A percentile compares a stretch with the other conserved stretches of the same genome.
phyloP scores from a whole-genome alignment of 2,888 invertebrate species.

The Phoronis australis region DNA sequence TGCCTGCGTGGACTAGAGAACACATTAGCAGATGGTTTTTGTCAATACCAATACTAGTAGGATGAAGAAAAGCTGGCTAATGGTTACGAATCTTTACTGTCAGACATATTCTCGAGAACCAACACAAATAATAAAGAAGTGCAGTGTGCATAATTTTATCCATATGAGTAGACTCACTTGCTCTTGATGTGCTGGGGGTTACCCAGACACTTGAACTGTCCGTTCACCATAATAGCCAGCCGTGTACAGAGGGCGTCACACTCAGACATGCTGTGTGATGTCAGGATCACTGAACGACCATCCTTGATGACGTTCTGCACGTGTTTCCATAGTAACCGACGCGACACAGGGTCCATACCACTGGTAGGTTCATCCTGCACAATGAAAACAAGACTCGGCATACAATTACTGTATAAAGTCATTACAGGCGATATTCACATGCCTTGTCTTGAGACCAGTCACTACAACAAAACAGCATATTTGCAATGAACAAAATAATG shows the following conservation, averaged over 20 bases:
- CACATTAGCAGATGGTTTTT: too few relatives aligned
- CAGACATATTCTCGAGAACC: too few relatives aligned
- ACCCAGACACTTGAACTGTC: conserved; percentile 52
- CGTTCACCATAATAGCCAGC: conserved; percentile 55
- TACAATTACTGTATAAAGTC: background rate
- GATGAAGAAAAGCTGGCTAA: too few relatives aligned
- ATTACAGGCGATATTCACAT: too few relatives aligned
- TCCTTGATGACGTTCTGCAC: conserved; percentile 42
- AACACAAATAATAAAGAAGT: too few relatives aligned
- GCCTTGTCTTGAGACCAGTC: too few relatives aligned
- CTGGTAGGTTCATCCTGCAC: conserved; percentile 54
- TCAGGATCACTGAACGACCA: conserved; percentile 48
- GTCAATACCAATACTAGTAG: too few relatives aligned
- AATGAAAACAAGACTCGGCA: conserved; percentile 3
- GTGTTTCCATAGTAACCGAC: conserved; percentile 52
- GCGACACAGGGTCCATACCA: conserved; percentile 54
- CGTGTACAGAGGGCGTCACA: conserved; percentile 53
- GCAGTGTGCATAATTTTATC: background rate
- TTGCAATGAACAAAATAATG: too few relatives aligned
- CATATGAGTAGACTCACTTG: conserved; percentile 41
- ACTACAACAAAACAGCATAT: too few relatives aligned
- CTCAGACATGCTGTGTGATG: conserved; percentile 55
- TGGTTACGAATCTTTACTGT: too few relatives aligned
- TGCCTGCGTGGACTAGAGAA: too few relatives aligned
- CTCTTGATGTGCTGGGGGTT: conserved; percentile 53